Conservation (phyloP, 2,888 invertebrate genomes). For the Crocallis elinguaria region DNA sequence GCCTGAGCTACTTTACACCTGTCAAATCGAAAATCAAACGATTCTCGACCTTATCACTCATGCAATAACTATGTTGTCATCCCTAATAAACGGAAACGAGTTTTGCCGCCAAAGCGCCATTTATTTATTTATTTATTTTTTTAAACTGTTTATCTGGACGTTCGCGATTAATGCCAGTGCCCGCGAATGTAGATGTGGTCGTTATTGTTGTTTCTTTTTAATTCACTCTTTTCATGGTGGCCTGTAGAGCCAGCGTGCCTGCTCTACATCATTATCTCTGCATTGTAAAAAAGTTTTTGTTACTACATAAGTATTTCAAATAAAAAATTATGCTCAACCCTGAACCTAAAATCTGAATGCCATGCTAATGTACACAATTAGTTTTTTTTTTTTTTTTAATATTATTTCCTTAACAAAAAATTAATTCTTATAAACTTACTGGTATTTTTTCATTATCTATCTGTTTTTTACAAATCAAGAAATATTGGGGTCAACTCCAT, state of each 20-base stretch:
- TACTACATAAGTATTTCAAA: too few species aligned
- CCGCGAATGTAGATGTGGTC: conserved; percentile 47
- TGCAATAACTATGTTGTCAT: conserved; percentile 50
- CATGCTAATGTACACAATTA: not conserved
- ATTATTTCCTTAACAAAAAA: too few species aligned
- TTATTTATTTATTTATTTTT: conserved; percentile 67
- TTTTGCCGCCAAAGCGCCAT: conserved; percentile 69
- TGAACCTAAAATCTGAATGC: not conserved
- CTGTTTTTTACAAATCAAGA: too few species aligned
- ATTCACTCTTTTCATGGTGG: conserved; percentile 56
- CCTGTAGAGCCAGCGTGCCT: conserved; percentile 33
- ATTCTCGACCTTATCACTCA: conserved; percentile 62
- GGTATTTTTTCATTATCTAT: not conserved
- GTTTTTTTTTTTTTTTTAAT: too few species aligned
- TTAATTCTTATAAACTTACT: too few species aligned
- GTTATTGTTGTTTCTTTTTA: conserved; percentile 41
- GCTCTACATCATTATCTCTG: conserved; percentile 9
- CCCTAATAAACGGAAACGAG: conserved; percentile 52
- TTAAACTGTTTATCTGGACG: conserved; percentile 71
- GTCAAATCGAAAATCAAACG: conserved; percentile 58
- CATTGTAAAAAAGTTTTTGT: not conserved
- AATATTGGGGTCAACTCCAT: too few species aligned
- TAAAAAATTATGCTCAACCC: too few species aligned
- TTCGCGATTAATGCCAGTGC: conserved; percentile 67
- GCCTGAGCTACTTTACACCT: conserved; percentile 69